Conservation (phyloP, 2,113 vertebrate genomes). For the Fregetta grallaria region DNA sequence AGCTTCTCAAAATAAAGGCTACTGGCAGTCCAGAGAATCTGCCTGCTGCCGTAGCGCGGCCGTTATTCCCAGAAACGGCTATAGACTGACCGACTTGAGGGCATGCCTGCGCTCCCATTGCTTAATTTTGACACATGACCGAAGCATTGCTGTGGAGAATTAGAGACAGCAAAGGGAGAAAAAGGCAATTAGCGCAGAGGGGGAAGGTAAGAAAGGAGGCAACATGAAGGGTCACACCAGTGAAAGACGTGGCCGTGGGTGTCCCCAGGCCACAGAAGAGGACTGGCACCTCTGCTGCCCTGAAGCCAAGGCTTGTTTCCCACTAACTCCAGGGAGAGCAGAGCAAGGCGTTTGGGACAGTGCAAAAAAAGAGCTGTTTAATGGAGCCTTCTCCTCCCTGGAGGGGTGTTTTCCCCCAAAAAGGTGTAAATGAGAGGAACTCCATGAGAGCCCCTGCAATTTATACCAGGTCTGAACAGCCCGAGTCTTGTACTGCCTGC, state of each 20-base stretch:
- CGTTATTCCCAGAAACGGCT: neutral
- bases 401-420: neutral
- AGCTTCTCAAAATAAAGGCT: neutral
- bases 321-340: neutral
- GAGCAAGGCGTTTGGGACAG: neutral
- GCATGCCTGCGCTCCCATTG: neutral
- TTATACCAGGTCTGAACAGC: neutral
- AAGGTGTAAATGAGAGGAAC: neutral
- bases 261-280: neutral
- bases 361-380: neutral
- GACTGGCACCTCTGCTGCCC: neutral
- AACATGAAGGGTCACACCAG: neutral
- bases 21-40: neutral
- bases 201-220: neutral
- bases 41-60: neutral
- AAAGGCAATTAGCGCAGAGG: neutral
- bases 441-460: neutral
- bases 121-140: neutral
- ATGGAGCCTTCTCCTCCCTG: neutral
- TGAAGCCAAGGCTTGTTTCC: neutral
- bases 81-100: neutral
- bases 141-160: neutral
- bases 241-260: rapidly evolving
- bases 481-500: neutral
- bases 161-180: neutral